Evolutionary conservation across 2,888 invertebrate genomes (phyloP).

Genomic region (Lasioglossum calceatum): DNA sequence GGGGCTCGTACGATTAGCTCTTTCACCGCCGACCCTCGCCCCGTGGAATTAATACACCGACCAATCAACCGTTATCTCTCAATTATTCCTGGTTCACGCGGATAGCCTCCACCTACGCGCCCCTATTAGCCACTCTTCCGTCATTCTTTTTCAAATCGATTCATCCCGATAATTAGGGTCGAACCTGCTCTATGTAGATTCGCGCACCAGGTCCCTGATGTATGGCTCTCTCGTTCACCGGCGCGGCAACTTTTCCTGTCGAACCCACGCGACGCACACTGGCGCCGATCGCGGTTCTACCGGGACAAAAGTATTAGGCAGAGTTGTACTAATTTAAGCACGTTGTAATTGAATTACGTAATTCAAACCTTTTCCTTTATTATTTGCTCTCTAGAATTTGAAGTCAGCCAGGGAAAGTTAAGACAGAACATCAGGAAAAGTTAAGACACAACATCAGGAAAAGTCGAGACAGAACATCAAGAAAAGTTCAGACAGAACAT

Average conservation of each 20-base stretch:
- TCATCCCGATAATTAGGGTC: not conserved
- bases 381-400: too few relatives aligned
- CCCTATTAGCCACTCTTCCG: slow-evolving; percentile 8
- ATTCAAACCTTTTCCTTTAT: too few relatives aligned
- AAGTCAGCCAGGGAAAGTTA: too few relatives aligned
- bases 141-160: slow-evolving; percentile 8
- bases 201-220: not conserved
- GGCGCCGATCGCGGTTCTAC: not conserved
- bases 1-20: slow-evolving; percentile 27
- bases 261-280: not conserved
- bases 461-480: too few relatives aligned
- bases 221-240: not conserved
- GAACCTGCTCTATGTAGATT: not conserved
- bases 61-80: slow-evolving; percentile 30
- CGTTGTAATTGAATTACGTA: too few relatives aligned
- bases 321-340: too few relatives aligned
- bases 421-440: too few relatives aligned
- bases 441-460: too few relatives aligned
- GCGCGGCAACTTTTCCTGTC: not conserved
- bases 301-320: not conserved
- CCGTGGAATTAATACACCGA: slow-evolving; percentile 35
- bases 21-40: slow-evolving; percentile 20
- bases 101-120: not conserved
- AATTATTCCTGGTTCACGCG: slow-evolving; percentile 30
- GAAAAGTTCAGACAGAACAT: too few relatives aligned